Evolutionary conservation across 2,113 vertebrate genomes (phyloP).

Genomic region (Cottus gobio): DNA sequence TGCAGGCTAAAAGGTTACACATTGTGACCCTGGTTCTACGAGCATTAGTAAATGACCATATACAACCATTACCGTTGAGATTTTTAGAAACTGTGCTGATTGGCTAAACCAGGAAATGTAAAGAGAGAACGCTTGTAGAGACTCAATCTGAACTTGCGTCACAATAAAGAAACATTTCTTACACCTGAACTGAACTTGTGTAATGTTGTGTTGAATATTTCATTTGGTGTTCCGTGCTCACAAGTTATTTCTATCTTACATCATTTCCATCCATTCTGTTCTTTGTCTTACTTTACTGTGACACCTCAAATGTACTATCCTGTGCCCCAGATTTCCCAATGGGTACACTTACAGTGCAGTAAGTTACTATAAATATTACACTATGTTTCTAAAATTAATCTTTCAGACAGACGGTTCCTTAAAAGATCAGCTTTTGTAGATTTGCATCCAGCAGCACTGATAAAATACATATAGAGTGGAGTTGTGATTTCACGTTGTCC

Average conservation of each 20-base stretch:
- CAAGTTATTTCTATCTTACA: conserved; percentile 23
- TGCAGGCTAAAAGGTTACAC: neutral
- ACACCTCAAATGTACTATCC: conserved; percentile 17
- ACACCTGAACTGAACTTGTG: neutral
- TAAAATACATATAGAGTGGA: neutral
- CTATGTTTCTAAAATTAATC: conserved; percentile 45
- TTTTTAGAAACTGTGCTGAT: neutral
- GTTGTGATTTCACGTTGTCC: neutral
- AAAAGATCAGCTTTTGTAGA: conserved; percentile 18
- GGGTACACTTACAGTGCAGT: conserved; percentile 13
- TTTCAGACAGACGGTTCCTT: neutral
- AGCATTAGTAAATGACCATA: neutral
- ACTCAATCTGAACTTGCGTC: too few species aligned
- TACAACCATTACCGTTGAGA: neutral
- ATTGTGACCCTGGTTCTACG: neutral
- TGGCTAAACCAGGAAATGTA: neutral
- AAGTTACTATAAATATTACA: conserved; percentile 52
- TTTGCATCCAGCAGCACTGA: neutral
- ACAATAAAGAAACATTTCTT: neutral
- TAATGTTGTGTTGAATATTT: neutral
- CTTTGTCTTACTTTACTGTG: conserved; percentile 15
- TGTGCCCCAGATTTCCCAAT: conserved; percentile 44
- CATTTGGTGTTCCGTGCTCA: neutral
- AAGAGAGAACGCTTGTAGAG: neutral
- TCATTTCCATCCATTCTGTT: conserved; percentile 5